These are phyloP conservation scores for Odontomachus brunneus DNA, from an alignment of 1,140 invertebrate genomes.

Conservation along the genomic window DNA sequence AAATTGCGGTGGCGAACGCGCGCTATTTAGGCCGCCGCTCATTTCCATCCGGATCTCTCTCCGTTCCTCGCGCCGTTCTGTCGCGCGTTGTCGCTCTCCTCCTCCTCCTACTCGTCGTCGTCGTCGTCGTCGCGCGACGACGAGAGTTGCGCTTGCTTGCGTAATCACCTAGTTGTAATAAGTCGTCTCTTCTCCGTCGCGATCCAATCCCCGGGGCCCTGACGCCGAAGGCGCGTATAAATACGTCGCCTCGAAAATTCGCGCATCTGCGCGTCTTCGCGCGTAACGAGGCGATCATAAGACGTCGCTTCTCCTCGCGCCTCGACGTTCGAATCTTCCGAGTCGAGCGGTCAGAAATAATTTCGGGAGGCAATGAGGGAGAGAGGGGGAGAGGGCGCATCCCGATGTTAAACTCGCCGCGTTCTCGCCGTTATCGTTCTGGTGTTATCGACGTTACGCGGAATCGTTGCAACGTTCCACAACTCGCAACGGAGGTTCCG, in stretches of 20 bases:
- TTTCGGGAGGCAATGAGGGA: background rate
- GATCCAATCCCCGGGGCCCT: slow-evolving; percentile 40
- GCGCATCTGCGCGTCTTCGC: slow-evolving; percentile 41
- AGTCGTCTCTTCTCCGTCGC: slow-evolving; percentile 50
- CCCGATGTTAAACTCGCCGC: too few relatives aligned
- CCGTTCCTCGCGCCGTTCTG: slow-evolving; percentile 9
- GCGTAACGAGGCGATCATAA: slow-evolving; percentile 34
- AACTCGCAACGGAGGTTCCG: too few relatives aligned
- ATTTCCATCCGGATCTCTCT: slow-evolving; percentile 52
- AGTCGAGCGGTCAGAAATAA: background rate
- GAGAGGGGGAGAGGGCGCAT: too few relatives aligned
- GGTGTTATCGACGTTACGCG: too few relatives aligned
- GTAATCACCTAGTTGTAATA: slow-evolving; percentile 52
- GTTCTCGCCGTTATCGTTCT: too few relatives aligned
- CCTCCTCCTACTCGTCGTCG: too few relatives aligned
- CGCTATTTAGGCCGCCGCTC: slow-evolving; percentile 50
- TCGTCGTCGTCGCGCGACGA: slow-evolving; percentile 32
- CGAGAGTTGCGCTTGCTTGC: slow-evolving; percentile 47
- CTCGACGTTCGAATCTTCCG: background rate
- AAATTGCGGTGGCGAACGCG: slow-evolving; percentile 28
- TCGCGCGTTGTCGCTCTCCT: too few relatives aligned
- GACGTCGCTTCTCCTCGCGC: background rate
- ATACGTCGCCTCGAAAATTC: slow-evolving; percentile 59
- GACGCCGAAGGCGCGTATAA: slow-evolving; percentile 52
- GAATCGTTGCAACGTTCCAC: too few relatives aligned